These are phyloP conservation scores for Tinea trinotella DNA, from an alignment of 2,888 invertebrate species.

Conservation along the genomic window DNA sequence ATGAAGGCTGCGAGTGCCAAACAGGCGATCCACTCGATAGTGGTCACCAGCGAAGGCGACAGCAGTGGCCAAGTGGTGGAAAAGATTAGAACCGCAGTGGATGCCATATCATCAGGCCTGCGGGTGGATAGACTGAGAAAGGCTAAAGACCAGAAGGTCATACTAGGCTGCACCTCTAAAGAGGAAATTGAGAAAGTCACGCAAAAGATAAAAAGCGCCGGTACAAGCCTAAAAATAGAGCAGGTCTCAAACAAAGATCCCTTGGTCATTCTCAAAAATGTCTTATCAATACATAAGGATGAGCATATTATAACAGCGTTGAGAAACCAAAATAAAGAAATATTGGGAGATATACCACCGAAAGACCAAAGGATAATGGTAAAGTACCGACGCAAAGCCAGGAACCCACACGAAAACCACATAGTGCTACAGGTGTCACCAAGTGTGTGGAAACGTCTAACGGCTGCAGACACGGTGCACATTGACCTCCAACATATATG, in stretches of 20 bases:
- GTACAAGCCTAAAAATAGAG: constrained; percentile 19
- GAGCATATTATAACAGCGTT: constrained; percentile 15
- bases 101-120: no score
- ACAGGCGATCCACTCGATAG: background rate
- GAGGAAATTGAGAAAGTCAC: constrained; percentile 20
- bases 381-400: no score
- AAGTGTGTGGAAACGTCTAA: no score
- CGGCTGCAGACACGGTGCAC: no score
- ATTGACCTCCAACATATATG: no score
- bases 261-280: constrained; percentile 20
- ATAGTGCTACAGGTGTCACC: no score
- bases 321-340: constrained; percentile 11
- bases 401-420: background rate
- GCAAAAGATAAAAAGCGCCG: constrained; percentile 17
- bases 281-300: constrained; percentile 18
- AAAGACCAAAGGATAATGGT: no score
- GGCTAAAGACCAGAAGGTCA: constrained; percentile 20
- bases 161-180: background rate
- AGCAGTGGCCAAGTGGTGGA: no score
- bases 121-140: no score
- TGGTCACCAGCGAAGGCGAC: no score
- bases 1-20: background rate
- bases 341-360: no score
- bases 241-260: constrained; percentile 24
- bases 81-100: no score